Conservation (phyloP, 2,113 vertebrate genomes). For the Oncorhynchus mykiss region DNA sequence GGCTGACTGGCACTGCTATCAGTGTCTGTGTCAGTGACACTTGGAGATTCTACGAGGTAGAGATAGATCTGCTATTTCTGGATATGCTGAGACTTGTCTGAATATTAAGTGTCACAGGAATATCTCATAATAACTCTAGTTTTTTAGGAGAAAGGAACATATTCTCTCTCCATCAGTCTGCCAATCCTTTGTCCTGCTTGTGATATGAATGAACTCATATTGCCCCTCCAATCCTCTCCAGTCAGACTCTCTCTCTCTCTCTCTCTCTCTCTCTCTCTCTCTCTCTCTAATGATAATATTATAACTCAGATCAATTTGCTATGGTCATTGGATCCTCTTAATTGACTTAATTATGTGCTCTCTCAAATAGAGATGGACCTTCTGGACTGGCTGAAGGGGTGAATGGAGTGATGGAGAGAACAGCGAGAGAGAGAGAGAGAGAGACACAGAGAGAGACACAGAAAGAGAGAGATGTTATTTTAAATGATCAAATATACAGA, state of each 20-base stretch:
- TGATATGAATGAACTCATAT: not conserved
- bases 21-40: conserved; percentile 48
- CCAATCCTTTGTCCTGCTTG: not conserved
- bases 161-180: not conserved
- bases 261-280: conserved; percentile 66
- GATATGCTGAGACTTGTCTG: conserved; percentile 3
- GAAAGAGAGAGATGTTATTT: too few relatives aligned
- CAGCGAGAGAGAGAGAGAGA: not conserved
- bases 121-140: not conserved
- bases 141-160: not conserved
- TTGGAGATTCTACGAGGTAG: conserved; percentile 16
- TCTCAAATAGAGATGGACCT: conserved; percentile 60
- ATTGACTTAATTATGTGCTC: conserved; percentile 70
- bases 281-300: conserved; percentile 74
- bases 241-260: conserved; percentile 65
- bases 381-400: conserved; percentile 35
- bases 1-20: conserved; percentile 39
- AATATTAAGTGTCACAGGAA: conserved; percentile 14
- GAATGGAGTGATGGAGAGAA: conserved; percentile 4
- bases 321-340: conserved; percentile 74
- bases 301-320: conserved; percentile 76
- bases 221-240: conserved; percentile 58
- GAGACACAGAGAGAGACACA: too few relatives aligned
- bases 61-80: not conserved
- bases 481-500: too few relatives aligned